phyloP scores from a whole-genome alignment of 2,888 invertebrate species.

The Pseudeuparius sepicola region DNA sequence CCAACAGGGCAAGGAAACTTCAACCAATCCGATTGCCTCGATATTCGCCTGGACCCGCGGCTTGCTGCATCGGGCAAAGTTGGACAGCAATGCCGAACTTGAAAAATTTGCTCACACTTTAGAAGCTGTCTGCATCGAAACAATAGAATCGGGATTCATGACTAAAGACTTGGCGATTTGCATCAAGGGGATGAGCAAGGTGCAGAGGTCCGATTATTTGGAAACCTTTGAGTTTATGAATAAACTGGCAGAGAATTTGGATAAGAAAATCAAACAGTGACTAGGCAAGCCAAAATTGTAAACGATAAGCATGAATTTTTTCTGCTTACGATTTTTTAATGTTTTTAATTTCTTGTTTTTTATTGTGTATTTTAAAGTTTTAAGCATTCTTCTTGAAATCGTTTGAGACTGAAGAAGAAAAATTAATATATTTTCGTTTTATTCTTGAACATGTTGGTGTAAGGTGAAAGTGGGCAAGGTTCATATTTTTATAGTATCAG shows the following conservation, averaged over 20 bases:
- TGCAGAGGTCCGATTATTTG: slow-evolving; percentile 72
- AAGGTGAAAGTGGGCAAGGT: no score
- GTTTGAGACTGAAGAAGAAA: no score
- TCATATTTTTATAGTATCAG: no score
- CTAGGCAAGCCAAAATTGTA: no score
- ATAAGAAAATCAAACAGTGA: no score
- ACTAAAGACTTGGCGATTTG: slow-evolving; percentile 99
- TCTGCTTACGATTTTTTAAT: no score
- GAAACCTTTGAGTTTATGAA: slow-evolving; percentile 97
- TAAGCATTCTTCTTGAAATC: no score
- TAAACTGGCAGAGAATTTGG: slow-evolving; percentile 85
- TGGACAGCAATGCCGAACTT: slow-evolving; percentile 74
- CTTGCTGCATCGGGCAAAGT: slow-evolving; percentile 76
- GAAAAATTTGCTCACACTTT: slow-evolving; percentile 74
- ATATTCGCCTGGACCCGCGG: slow-evolving; percentile 97
- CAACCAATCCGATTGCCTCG: slow-evolving; percentile 97
- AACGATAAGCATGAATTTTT: no score
- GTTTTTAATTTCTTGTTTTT: no score
- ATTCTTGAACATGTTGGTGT: no score
- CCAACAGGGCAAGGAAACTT: slow-evolving; percentile 94
- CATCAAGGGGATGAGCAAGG: slow-evolving; percentile 83
- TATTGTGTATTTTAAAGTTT: no score
- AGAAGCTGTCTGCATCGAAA: slow-evolving; percentile 85
- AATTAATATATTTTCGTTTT: no score
- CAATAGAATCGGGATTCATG: slow-evolving; percentile 91